Conservation (phyloP, 2,888 invertebrate species). For the Lysandra coridon region DNA sequence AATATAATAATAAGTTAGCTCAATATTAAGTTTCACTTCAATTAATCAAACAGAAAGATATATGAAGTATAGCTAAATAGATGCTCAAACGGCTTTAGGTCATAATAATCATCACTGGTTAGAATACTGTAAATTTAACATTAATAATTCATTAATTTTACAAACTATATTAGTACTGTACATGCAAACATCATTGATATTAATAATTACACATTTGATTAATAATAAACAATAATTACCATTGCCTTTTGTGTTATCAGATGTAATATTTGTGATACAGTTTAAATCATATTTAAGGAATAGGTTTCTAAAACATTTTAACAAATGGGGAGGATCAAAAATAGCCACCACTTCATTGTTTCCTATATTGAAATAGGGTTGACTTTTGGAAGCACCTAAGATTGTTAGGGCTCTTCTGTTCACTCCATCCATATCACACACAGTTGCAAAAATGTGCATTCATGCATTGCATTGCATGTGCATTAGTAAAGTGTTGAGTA, state of each 20-base stretch:
- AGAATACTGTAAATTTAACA: background rate
- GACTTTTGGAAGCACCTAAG: background rate
- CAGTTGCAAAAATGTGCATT: background rate
- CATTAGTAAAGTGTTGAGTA: background rate
- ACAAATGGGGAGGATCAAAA: slow-evolving; percentile 6
- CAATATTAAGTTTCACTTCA: background rate
- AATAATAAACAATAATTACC: slow-evolving; percentile 16
- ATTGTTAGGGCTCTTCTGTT: slow-evolving; percentile 8
- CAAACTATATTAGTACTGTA: background rate
- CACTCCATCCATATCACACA: slow-evolving; percentile 16
- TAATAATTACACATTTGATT: background rate
- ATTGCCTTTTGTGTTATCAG: background rate
- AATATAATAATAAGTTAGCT: no score
- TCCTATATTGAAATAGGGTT: slow-evolving; percentile 6
- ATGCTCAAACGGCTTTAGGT: background rate
- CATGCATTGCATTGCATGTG: no score
- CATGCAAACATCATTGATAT: background rate
- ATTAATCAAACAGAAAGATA: background rate
- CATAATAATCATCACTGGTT: background rate
- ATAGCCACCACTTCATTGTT: slow-evolving; percentile 1
- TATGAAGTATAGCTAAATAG: background rate
- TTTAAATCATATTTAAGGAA: slow-evolving; percentile 5
- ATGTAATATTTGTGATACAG: background rate
- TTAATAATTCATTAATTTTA: background rate
- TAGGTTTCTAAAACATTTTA: slow-evolving; percentile 20